Conservation (phyloP, 92 coral and sea anemone species). For the Porites evermanni region DNA sequence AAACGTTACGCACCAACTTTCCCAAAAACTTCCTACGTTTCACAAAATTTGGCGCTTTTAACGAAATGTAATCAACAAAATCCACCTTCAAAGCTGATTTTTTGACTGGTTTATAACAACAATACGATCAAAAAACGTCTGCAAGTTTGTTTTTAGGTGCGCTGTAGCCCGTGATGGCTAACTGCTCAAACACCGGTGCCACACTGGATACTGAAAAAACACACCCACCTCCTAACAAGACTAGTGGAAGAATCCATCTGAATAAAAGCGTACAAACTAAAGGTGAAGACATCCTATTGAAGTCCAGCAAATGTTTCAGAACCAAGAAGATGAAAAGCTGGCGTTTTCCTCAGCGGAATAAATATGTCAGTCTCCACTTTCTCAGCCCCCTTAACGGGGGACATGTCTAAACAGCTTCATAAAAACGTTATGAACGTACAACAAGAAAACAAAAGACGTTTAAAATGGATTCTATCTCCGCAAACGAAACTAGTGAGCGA, state of each 20-base stretch:
- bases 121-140: not conserved
- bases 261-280: slow-evolving; percentile 86
- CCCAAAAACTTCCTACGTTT: too few species aligned
- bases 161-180: not conserved
- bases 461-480: not conserved
- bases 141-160: not conserved
- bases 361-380: slow-evolving; percentile 1
- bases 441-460: not conserved
- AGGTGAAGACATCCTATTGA: slow-evolving; percentile 80
- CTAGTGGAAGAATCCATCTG: slow-evolving; percentile 86
- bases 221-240: slow-evolving; percentile 89
- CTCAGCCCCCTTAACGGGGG: slow-evolving; percentile 46
- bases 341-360: not conserved
- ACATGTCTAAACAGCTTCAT: slow-evolving; percentile 16
- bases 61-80: too few species aligned
- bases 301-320: not conserved
- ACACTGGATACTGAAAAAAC: slow-evolving; percentile 4
- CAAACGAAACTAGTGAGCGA: not conserved
- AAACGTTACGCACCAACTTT: too few species aligned
- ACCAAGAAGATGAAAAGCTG: not conserved
- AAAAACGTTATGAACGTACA: not conserved
- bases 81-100: not conserved
- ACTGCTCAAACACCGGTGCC: not conserved
- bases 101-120: not conserved
- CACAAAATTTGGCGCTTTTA: too few species aligned